Base-by-base conservation (phyloP, 1,140 invertebrate genomes). In the Lutraria rhynchaena region DNA sequence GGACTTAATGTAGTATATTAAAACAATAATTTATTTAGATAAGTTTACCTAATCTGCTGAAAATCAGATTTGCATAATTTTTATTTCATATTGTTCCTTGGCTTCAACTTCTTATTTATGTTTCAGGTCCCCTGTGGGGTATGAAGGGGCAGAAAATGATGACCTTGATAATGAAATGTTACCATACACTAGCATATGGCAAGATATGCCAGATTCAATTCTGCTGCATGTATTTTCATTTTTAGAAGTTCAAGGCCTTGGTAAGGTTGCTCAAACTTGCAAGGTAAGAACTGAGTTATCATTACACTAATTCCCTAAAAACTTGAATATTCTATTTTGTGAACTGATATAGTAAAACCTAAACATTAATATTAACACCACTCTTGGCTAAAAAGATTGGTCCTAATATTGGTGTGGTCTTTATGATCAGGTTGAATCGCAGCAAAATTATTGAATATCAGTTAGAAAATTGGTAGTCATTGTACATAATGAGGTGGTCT, bases 211-310 rank as follows among this genome's bases (percentile, higher is more conserved):
- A 41, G 87, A 88, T 58, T 86, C 84, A 13, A 80, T 88, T 2
- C 60, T 88, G 1, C 74, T 88, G 3, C 82, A 88, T 51, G 87
- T 88, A 24, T 87, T 88, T 44, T 86, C 82, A 15, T 87, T 70
- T 27, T 69, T 88, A 22, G 70, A 86, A 33, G 86, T 83, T 13
- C 24, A 22, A 29, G 46, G 82, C 61, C 57, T 88, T 7, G 41
- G 74, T 27, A 15, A 35, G 3, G 76, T 81, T 27, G 70, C 83
- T 27, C 81, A 83, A 31, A 73, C 75, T 13, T 87, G 86, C 70
- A 86, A 86, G 73, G 85, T 86, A 24, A 57, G n/a, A n/a, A n/a
- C n/a, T n/a, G n/a, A n/a, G n/a, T n/a, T n/a, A n/a, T n/a, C n/a
- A n/a, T n/a, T n/a, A n/a, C n/a, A n/a, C n/a, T n/a, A n/a, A n/a